Evolutionary conservation across 1,140 invertebrate species (phyloP), one percentile per base, ranked within the genome.

Genomic region (Neodiprion virginianus): DNA sequence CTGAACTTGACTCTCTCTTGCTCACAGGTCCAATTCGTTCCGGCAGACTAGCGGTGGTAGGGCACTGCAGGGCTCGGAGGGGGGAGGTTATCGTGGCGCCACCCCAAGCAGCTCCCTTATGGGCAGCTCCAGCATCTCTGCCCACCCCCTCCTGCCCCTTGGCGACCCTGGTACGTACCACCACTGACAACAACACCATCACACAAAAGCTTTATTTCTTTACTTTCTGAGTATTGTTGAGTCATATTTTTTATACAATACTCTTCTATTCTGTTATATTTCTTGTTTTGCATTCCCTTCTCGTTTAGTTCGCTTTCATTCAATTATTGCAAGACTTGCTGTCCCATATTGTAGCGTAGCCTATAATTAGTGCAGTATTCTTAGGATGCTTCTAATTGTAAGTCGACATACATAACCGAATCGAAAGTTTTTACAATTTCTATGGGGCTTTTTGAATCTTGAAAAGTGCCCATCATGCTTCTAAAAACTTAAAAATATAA

Each of bases 11-110:
- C 87, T 89, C 87, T 93, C 92, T 93, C 92, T 92, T 93, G 91
- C 92, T 92, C 91, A 91, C 93, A 94, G 93, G 93, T 94, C 93
- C 90, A 93, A 94, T 90, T 95, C 93, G 89, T 94, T 94, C 92
- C 93, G 93, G 88, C 92, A 94, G 91, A 89, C 86, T 88, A 89
- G 87, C 87, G 86, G 87, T 89, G 87, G 88, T 88, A 89, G 88
- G 88, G 86, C 88, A 88, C 87, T 89, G 84, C 88, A 89, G 86
- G 88, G 88, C 87, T 85, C 85, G 86, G 88, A 89, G 86, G 88
- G 88, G 88, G 87, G 86, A 88, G 88, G 88, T 82, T 89, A 87
- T 89, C 88, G 88, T 87, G 87, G 87, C 81, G 85, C 89, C 89
- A 90, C 89, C 81, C 88, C 90, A 81, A 91, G 90, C 86, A 90